Conservation (phyloP, 2,113 vertebrate genomes). For the Hypomesus transpacificus region DNA sequence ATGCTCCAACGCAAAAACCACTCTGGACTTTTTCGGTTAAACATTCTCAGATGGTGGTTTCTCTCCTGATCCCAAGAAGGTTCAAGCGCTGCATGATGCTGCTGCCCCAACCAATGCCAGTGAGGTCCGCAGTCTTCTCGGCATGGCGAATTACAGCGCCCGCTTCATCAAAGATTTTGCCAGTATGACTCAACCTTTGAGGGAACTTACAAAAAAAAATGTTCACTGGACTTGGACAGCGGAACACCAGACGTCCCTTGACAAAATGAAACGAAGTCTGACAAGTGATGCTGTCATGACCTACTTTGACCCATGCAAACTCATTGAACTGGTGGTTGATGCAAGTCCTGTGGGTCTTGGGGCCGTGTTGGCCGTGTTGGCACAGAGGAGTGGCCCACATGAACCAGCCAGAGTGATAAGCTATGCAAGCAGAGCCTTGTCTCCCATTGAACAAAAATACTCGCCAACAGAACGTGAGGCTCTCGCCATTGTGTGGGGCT, state of each 20-base stretch:
- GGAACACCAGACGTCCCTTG: background rate
- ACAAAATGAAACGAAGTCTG: background rate
- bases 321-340: conserved; percentile 3
- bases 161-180: background rate
- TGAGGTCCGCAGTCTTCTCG: background rate
- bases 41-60: conserved; percentile 1
- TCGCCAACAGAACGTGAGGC: conserved; percentile 1
- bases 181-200: background rate
- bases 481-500: conserved; percentile 7
- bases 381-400: background rate
- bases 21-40: conserved; percentile 5
- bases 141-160: conserved; percentile 5
- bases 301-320: conserved; percentile 6
- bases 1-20: background rate
- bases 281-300: conserved; percentile 2
- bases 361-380: background rate
- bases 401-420: background rate
- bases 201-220: background rate
- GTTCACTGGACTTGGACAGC: background rate
- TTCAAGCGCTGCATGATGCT: background rate
- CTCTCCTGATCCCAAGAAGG: conserved; percentile 5
- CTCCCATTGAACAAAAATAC: background rate
- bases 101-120: background rate
- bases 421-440: conserved; percentile 4
- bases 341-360: background rate